Conservation (phyloP, 1,140 invertebrate genomes). For the Drosophila nebulosa region DNA sequence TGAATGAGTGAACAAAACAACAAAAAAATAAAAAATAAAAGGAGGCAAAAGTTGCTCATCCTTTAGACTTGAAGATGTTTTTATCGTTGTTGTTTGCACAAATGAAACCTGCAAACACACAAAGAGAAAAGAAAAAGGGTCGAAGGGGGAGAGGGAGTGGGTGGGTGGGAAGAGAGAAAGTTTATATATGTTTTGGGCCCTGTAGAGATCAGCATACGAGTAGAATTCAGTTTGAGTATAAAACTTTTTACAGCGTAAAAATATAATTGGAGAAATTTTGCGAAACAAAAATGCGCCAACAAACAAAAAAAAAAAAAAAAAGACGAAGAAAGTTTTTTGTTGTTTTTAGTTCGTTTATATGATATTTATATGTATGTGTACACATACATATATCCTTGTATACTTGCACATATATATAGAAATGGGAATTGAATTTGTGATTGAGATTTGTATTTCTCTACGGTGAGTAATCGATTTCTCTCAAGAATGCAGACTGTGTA, state of each 20-base stretch:
- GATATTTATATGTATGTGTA: neutral
- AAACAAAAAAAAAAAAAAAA: neutral
- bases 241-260: constrained; percentile 76
- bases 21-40: neutral
- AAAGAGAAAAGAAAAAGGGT: constrained; percentile 7
- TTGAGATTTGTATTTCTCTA: neutral
- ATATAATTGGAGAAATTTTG: constrained; percentile 75
- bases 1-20: constrained; percentile 76
- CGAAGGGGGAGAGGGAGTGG: neutral
- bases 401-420: neutral
- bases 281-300: constrained; percentile 3
- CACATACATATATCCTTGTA: neutral
- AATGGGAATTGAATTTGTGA: neutral
- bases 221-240: constrained; percentile 37
- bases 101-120: constrained; percentile 40
- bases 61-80: constrained; percentile 74
- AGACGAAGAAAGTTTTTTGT: constrained; percentile 13
- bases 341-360: neutral
- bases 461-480: constrained; percentile 41
- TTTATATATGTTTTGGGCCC: constrained; percentile 36
- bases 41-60: constrained; percentile 60
- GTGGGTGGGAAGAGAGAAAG: constrained; percentile 2
- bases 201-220: constrained; percentile 59
- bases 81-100: constrained; percentile 74
- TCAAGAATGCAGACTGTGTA: constrained; percentile 60